These are phyloP conservation scores for Hedychridium roseum DNA, from an alignment of 2,888 invertebrate genomes.

Conservation along the genomic window DNA sequence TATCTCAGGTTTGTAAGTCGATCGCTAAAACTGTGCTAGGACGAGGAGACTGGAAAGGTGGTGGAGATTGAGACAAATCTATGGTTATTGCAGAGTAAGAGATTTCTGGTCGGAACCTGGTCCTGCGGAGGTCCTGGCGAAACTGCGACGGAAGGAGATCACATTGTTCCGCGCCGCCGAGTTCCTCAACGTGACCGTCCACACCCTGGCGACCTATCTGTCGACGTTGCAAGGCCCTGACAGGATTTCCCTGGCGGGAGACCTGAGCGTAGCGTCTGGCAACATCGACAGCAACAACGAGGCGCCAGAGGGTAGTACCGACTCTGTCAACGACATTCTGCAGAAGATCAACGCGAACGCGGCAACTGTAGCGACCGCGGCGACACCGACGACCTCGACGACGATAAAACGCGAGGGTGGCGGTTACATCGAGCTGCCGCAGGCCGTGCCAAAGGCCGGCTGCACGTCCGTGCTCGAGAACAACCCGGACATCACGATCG, in stretches of 20 bases:
- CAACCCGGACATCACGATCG: constrained; percentile 70
- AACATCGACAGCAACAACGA: constrained; percentile 61
- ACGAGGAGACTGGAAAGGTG: not conserved
- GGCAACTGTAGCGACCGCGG: constrained; percentile 41
- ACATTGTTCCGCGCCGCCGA: constrained; percentile 77
- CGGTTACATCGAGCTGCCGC: constrained; percentile 58
- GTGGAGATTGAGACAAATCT: constrained; percentile 2
- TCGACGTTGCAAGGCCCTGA: constrained; percentile 69
- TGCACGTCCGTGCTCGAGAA: constrained; percentile 65
- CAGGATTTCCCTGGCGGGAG: constrained; percentile 64
- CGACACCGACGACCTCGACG: constrained; percentile 53
- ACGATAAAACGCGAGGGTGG: constrained; percentile 63
- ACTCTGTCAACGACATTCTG: constrained; percentile 64
- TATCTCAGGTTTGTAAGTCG: too few species aligned
- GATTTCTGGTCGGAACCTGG: constrained; percentile 84
- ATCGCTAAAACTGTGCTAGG: not conserved
- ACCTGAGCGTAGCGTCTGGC: constrained; percentile 55
- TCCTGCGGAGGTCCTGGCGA: constrained; percentile 76
- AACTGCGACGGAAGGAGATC: constrained; percentile 77
- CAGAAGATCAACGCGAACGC: constrained; percentile 61
- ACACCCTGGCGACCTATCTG: constrained; percentile 76
- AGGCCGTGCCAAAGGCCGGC: constrained; percentile 53
- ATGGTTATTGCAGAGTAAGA: constrained; percentile 66
- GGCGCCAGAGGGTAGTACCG: constrained; percentile 63
- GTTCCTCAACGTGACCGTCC: constrained; percentile 78